Conservation (phyloP, 2,797 vertebrate genomes). For the Psittacula derbiana region DNA sequence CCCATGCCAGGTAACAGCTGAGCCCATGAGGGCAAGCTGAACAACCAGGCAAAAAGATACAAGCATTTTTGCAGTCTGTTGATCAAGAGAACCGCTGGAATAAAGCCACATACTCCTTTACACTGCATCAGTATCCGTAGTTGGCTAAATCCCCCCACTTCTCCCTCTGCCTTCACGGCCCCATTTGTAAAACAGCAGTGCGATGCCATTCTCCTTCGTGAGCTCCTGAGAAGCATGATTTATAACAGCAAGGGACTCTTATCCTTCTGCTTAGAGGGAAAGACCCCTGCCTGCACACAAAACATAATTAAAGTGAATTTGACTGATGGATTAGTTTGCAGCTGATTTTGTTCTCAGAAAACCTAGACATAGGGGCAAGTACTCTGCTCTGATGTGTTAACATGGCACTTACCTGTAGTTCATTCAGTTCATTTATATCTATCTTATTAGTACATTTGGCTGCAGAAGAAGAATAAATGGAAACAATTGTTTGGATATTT, state of each 20-base stretch:
- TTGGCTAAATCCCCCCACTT: not conserved
- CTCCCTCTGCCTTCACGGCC: not conserved
- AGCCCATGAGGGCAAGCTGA: not conserved
- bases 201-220: not conserved
- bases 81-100: not conserved
- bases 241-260: not conserved
- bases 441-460: not conserved
- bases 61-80: not conserved
- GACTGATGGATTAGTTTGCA: not conserved
- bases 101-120: not conserved
- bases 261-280: not conserved
- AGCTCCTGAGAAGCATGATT: not conserved
- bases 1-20: not conserved
- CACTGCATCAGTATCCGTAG: not conserved
- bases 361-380: not conserved
- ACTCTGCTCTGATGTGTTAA: not conserved
- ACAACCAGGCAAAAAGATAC: not conserved
- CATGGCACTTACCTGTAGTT: not conserved
- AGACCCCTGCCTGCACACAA: not conserved
- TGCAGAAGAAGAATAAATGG: not conserved
- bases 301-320: not conserved
- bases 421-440: not conserved
- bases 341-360: not conserved
- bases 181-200: not conserved
- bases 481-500: not conserved